A percentile compares a stretch with the other conserved stretches of the same genome.
These are phyloP conservation scores for Baryphthengus martii DNA, from an alignment of 2,113 vertebrate species.

Conservation along the genomic window DNA sequence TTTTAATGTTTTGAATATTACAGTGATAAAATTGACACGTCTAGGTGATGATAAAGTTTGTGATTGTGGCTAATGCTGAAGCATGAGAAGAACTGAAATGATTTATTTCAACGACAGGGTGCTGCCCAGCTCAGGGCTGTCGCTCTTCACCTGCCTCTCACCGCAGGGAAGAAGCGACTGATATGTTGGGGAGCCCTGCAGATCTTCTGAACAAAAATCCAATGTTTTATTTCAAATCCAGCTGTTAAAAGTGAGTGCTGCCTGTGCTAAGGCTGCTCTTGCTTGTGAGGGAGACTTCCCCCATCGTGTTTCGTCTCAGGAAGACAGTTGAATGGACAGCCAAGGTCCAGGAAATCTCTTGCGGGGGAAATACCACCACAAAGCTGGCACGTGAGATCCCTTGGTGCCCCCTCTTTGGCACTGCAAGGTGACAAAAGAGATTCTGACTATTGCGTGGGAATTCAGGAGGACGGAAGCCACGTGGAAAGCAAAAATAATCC, in stretches of 20 bases:
- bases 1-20: neutral
- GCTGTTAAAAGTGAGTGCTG: neutral
- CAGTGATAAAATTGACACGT: neutral
- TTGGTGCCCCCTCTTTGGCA: neutral
- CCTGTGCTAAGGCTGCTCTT: neutral
- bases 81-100: neutral
- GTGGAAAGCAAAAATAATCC: neutral
- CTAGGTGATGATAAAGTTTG: neutral
- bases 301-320: neutral
- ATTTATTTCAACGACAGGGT: neutral
- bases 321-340: neutral
- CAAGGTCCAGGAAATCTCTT: neutral
- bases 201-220: neutral
- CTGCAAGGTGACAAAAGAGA: neutral
- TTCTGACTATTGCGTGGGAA: rapidly evolving
- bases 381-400: neutral
- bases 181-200: neutral
- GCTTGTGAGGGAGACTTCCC: neutral
- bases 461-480: rapidly evolving
- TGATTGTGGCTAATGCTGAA: neutral
- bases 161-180: rapidly evolving
- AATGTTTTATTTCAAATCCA: neutral
- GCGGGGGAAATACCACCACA: too few species aligned
- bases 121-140: neutral
- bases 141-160: neutral